Evolutionary conservation across 2,113 vertebrate genomes (phyloP), one percentile per base, ranked within the genome.

Genomic region (Ciconia boyciana): DNA sequence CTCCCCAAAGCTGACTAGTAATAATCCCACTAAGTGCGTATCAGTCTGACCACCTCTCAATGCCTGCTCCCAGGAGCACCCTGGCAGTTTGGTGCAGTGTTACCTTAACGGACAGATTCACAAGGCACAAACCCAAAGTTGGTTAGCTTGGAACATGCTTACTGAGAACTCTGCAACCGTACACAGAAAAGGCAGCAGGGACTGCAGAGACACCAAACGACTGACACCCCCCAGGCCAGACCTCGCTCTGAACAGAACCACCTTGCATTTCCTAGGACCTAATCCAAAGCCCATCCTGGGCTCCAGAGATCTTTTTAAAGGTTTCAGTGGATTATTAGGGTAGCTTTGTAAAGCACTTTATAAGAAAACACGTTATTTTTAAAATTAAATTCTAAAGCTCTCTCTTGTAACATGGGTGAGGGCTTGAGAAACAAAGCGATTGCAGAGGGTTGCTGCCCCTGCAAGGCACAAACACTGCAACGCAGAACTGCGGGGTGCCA

Each of bases 201-300:
- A 18, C 48, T 18, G 46, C 55, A 39, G 14, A 72, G 20, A 34
- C 16, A 29, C 6, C 18, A 7, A 16, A 39, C 0, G 0, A 28
- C 14, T 6, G 2, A 25, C 12, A 3, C 16, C 10, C 7, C 28
- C 10, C 16, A 13, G 4, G 25, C 22, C 21, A 29, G 10, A 19
- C 26, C 51, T 43, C 0, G 0, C n/a, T n/a, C 46, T 1, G 0
- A 20, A 9, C 31, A 16, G 7, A 77, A 13, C 13, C 5, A 12
- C 12, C 31, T 9, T 16, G 8, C 6, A 1, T 16, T n/a, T 55
- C 36, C n/a, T 9, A 22, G 0, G 0, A 13, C 7, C 49, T n/a
- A 34, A 43, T 5, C 16, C n/a, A 54, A 71, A 52, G 8, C 34
- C 17, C 2, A 52, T 9, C n/a, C 28, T 18, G 48, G 15, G 11